Evolutionary conservation across 2,797 vertebrate genomes (phyloP).

Genomic region (Ceyx erithaca): DNA sequence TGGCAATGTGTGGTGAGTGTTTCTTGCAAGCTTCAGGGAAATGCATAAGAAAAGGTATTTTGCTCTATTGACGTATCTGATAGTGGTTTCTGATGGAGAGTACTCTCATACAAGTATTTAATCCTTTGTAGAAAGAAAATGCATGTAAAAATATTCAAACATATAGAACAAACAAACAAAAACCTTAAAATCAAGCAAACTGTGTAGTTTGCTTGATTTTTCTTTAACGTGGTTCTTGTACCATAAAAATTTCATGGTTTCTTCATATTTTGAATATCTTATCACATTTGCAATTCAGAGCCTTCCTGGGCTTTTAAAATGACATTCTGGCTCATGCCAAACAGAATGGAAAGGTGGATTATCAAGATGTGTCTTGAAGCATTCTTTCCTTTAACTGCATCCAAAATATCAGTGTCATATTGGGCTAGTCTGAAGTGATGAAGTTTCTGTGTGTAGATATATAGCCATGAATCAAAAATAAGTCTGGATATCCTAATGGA

Average conservation of each 20-base stretch:
- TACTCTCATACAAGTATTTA: neutral
- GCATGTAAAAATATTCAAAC: neutral
- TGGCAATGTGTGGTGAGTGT: constrained; percentile 92
- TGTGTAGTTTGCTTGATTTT: neutral
- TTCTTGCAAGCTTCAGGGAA: neutral
- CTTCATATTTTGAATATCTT: neutral
- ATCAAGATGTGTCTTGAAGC: neutral
- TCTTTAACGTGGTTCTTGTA: neutral
- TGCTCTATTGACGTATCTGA: neutral
- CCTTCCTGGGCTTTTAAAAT: neutral
- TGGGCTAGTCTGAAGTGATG: neutral
- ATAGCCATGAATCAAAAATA: neutral
- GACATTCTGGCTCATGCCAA: neutral
- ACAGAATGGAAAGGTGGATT: neutral
- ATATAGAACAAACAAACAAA: neutral
- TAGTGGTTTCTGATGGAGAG: neutral
- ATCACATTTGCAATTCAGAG: neutral
- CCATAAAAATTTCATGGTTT: neutral
- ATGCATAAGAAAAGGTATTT: neutral
- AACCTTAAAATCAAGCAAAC: neutral
- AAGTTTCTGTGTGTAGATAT: neutral
- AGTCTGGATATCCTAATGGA: neutral
- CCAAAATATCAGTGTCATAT: neutral
- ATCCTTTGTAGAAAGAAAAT: neutral
- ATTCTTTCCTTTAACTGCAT: neutral